Evolutionary conservation across 2,888 invertebrate genomes (phyloP).

Genomic region (Lasioglossum malachurum): DNA sequence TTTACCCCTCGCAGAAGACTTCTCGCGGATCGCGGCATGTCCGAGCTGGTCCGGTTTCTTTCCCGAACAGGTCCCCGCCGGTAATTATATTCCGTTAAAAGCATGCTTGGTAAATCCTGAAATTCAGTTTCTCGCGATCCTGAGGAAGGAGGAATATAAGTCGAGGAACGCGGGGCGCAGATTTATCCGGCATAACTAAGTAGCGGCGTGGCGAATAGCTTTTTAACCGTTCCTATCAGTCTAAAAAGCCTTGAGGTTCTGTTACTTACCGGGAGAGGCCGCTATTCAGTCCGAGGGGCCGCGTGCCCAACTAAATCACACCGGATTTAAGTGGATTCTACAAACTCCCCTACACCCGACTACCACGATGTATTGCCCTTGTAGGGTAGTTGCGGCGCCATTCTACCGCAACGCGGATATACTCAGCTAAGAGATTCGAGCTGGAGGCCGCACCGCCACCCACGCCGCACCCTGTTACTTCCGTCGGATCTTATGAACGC

Average conservation of each 20-base stretch:
- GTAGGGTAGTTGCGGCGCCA: slow-evolving; percentile 76
- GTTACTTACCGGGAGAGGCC: slow-evolving; percentile 70
- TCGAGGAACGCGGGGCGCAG: background rate
- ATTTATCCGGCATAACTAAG: slow-evolving; percentile 53
- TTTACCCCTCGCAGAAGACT: background rate
- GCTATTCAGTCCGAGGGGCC: slow-evolving; percentile 63
- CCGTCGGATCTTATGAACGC: slow-evolving; percentile 22
- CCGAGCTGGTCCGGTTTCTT: background rate
- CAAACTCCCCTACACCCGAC: slow-evolving; percentile 77
- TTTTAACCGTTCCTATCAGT: slow-evolving; percentile 80
- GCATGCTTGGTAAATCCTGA: slow-evolving; percentile 35
- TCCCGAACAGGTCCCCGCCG: background rate
- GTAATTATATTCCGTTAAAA: slow-evolving; percentile 39
- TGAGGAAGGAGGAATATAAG: background rate
- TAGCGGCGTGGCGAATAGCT: slow-evolving; percentile 66
- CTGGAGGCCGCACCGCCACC: slow-evolving; percentile 3
- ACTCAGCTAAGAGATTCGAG: slow-evolving; percentile 57
- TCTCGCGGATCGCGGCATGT: background rate
- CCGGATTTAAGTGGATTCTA: slow-evolving; percentile 83
- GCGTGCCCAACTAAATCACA: slow-evolving; percentile 82
- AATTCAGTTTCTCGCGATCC: slow-evolving; percentile 20
- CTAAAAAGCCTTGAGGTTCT: slow-evolving; percentile 76
- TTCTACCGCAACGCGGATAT: slow-evolving; percentile 66
- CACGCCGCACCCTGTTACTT: slow-evolving; percentile 17
- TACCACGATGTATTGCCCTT: slow-evolving; percentile 79